Percentiles rank a stretch among this genome's conserved stretches.
Evolutionary conservation across 2,113 vertebrate genomes (phyloP).

Genomic region (Nothoprocta perdicaria): DNA sequence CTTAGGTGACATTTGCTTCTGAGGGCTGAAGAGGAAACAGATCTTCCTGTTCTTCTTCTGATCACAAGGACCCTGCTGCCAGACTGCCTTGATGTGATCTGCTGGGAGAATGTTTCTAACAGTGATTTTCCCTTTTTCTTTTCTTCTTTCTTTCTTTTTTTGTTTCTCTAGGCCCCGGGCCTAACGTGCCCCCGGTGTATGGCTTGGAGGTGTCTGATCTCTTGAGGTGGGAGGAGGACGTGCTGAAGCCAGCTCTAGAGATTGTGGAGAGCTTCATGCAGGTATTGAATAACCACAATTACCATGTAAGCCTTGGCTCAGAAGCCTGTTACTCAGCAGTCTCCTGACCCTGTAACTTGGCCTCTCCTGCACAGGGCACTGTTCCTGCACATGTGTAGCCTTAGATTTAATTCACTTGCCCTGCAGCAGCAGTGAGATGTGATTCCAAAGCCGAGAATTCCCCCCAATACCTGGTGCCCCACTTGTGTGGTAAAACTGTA

Average conservation of each 20-base stretch:
- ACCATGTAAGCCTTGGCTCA: accelerated
- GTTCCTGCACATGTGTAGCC: neutral
- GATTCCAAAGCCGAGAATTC: neutral
- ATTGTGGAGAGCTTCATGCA: conserved; percentile 90
- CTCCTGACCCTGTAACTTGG: neutral
- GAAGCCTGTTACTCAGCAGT: neutral
- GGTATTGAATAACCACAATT: conserved; percentile 70
- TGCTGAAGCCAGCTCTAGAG: conserved; percentile 88
- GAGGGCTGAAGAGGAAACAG: neutral
- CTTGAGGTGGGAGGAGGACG: conserved; percentile 86
- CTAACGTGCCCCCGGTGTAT: conserved; percentile 86
- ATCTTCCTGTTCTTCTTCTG: neutral
- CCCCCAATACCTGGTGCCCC: neutral
- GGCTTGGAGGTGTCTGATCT: conserved; percentile 90
- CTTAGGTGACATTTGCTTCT: neutral
- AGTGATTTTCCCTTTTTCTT: neutral
- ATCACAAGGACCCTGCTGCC: neutral
- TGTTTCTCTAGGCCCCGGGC: conserved; percentile 84
- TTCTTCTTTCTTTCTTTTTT: neutral
- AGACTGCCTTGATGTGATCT: neutral
- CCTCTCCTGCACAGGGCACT: neutral
- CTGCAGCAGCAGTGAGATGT: accelerated
- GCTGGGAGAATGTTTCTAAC: neutral
- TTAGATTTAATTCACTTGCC: neutral
- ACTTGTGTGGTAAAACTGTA: neutral